These are phyloP conservation scores for Cheumatopsyche charites DNA, from an alignment of 1,140 invertebrate species.

Conservation along the genomic window DNA sequence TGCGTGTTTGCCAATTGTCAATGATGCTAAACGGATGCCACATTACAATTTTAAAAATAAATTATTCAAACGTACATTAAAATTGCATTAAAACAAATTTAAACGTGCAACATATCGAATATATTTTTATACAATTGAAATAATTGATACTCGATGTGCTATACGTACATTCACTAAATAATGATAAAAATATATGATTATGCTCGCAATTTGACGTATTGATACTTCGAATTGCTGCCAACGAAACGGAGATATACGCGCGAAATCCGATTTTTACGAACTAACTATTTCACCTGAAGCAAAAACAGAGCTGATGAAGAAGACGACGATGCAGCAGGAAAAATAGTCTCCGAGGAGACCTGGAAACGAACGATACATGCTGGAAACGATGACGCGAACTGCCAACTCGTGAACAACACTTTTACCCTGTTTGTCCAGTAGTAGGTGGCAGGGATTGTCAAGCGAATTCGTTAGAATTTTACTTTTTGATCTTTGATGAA, in stretches of 20 bases:
- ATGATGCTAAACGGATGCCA: too few relatives aligned
- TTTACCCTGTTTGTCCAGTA: slow-evolving; percentile 17
- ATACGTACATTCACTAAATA: too few relatives aligned
- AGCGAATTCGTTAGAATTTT: too few relatives aligned
- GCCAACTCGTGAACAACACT: slow-evolving; percentile 19
- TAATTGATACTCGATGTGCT: too few relatives aligned
- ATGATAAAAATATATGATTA: too few relatives aligned
- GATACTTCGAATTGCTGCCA: background rate
- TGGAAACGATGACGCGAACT: slow-evolving; percentile 14
- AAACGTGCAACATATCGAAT: too few relatives aligned
- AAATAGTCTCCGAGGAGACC: slow-evolving; percentile 10
- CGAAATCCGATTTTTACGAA: background rate
- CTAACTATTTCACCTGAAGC: background rate
- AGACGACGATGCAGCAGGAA: background rate
- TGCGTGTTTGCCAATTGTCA: too few relatives aligned
- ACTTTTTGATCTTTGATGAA: too few relatives aligned
- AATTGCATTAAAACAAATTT: too few relatives aligned
- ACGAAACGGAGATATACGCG: background rate
- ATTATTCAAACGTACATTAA: too few relatives aligned
- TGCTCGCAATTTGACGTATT: background rate
- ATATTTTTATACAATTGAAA: too few relatives aligned
- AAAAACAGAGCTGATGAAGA: background rate
- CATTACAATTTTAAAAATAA: too few relatives aligned
- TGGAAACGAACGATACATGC: background rate
- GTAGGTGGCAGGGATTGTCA: background rate